A percentile compares a stretch with the other conserved stretches of the same genome.
phyloP scores from a whole-genome alignment of 2,113 vertebrate genomes.

The Platanista minor region DNA sequence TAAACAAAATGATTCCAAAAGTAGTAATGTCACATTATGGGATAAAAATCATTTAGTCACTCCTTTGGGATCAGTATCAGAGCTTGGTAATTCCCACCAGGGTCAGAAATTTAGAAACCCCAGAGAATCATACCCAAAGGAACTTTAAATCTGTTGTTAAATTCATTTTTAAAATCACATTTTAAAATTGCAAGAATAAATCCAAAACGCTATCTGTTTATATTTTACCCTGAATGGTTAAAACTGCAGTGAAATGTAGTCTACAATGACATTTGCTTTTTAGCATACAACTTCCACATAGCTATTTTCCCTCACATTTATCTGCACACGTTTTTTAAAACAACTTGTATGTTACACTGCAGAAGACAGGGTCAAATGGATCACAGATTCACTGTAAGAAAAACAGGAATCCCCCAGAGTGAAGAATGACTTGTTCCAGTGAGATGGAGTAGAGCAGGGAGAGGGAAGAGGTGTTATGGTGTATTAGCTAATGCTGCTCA shows the following conservation, averaged over 20 bases:
- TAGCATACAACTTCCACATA: background rate
- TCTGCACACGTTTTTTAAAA: background rate
- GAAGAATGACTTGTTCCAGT: slow-evolving; percentile 68
- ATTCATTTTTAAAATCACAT: background rate
- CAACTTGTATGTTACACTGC: background rate
- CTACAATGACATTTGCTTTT: background rate
- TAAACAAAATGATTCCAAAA: background rate
- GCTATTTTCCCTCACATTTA: slow-evolving; percentile 35
- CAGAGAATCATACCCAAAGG: background rate
- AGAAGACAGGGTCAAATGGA: slow-evolving; percentile 49
- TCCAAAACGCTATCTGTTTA: background rate
- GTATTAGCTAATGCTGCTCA: slow-evolving; percentile 76
- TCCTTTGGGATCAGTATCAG: background rate
- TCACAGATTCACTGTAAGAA: slow-evolving; percentile 45
- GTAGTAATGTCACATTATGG: background rate
- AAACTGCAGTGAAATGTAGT: background rate
- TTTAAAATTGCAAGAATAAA: background rate
- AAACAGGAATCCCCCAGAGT: slow-evolving; percentile 52
- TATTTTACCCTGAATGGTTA: background rate
- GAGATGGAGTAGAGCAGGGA: slow-evolving; percentile 24
- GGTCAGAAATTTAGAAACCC: background rate
- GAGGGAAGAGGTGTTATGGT: slow-evolving; percentile 49
- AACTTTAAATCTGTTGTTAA: background rate
- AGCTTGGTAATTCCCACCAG: background rate
- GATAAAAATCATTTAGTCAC: background rate